A percentile compares a stretch with the other conserved stretches of the same genome.
Conservation (phyloP, 2,888 invertebrate species). For the Keiferia lycopersicella region DNA sequence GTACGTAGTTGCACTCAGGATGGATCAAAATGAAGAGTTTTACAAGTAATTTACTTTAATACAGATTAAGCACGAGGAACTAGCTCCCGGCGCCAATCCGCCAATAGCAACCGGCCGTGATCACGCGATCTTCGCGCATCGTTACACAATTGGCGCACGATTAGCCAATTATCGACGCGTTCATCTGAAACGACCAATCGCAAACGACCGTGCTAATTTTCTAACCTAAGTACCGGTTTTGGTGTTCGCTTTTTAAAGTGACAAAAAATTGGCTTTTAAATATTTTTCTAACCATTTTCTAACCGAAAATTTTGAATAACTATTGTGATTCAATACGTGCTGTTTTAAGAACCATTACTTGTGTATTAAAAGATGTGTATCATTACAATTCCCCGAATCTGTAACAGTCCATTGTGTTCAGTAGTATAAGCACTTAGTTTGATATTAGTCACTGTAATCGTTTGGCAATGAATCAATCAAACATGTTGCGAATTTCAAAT, state of each 20-base stretch:
- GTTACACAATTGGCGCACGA: conserved; percentile 22
- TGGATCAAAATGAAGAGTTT: neutral
- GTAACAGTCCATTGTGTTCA: conserved; percentile 15
- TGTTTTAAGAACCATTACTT: too few relatives aligned
- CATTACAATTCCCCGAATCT: neutral
- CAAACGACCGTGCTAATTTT: neutral
- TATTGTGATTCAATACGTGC: too few relatives aligned
- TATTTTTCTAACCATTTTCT: too few relatives aligned
- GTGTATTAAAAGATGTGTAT: neutral
- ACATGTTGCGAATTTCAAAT: conserved; percentile 11
- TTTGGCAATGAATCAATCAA: conserved; percentile 15
- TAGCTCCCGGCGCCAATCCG: conserved; percentile 9
- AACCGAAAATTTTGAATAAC: too few relatives aligned
- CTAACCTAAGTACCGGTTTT: conserved; percentile 5
- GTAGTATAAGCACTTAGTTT: neutral
- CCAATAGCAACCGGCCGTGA: conserved; percentile 9
- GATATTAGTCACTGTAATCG: conserved; percentile 2
- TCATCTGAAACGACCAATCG: conserved; percentile 15
- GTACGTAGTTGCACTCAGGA: neutral
- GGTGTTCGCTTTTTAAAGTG: too few relatives aligned
- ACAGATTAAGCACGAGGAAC: neutral
- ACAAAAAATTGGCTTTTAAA: too few relatives aligned
- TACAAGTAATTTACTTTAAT: conserved; percentile 1
- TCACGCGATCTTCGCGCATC: conserved; percentile 12
- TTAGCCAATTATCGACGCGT: conserved; percentile 22